Evolutionary conservation across 2,113 vertebrate species (phyloP).

Genomic region (Rhinopomastus cyanomelas): DNA sequence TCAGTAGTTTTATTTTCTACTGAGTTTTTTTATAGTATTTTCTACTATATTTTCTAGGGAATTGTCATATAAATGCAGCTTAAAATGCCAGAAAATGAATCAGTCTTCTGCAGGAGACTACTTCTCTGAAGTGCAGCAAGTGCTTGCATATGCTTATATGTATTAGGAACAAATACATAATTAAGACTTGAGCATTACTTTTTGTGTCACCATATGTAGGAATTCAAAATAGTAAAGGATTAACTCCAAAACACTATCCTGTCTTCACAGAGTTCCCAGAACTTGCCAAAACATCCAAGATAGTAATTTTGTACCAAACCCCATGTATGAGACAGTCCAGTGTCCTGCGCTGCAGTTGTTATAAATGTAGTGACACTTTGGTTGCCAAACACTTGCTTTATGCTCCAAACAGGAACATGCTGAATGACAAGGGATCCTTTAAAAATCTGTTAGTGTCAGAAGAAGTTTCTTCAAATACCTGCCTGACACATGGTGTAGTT

Average conservation of each 20-base stretch:
- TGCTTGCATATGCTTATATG: not conserved
- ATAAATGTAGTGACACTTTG: not conserved
- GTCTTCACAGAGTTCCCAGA: not conserved
- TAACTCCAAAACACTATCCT: not conserved
- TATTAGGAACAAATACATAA: not conserved
- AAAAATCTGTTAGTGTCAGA: not conserved
- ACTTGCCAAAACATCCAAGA: not conserved
- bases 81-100: not conserved
- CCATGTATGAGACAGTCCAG: not conserved
- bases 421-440: not conserved
- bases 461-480: not conserved
- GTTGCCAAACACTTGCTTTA: not conserved
- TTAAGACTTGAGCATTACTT: not conserved
- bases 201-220: not conserved
- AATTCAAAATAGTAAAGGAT: not conserved
- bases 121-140: not conserved
- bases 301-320: not conserved
- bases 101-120: not conserved
- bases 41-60: too few relatives aligned
- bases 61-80: not conserved
- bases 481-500: not conserved
- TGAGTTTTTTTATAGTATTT: too few relatives aligned
- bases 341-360: not conserved
- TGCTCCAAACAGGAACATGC: not conserved
- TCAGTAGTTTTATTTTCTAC: not conserved